Conservation (phyloP, 2,113 vertebrate genomes). For the Oxygymnocypris stewartii region DNA sequence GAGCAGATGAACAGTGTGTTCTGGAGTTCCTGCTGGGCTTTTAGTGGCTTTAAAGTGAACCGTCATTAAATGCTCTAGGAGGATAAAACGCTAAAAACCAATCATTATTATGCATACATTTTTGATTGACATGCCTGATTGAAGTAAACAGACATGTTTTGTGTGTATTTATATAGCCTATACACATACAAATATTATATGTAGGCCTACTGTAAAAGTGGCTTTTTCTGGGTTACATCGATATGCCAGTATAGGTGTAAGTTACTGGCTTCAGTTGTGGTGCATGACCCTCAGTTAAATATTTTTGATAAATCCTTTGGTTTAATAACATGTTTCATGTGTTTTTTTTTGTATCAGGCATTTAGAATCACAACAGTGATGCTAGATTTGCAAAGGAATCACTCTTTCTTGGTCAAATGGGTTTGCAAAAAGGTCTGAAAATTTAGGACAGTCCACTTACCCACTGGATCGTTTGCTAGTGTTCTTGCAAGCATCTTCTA, state of each 20-base stretch:
- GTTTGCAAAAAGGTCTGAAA: too few species aligned
- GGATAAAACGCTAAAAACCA: neutral
- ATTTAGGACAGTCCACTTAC: too few species aligned
- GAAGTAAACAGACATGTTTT: neutral
- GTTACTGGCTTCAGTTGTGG: too few species aligned
- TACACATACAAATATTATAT: neutral
- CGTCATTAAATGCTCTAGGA: constrained; percentile 56
- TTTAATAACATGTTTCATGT: too few species aligned
- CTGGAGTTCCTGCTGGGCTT: constrained; percentile 7
- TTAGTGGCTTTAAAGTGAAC: constrained; percentile 48
- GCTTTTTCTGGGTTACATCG: neutral
- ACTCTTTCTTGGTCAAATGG: too few species aligned
- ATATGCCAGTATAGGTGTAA: too few species aligned
- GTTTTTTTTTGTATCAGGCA: neutral
- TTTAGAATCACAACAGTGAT: too few species aligned
- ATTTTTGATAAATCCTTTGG: neutral
- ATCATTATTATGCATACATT: constrained; percentile 6
- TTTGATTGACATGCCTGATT: neutral
- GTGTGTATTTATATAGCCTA: neutral
- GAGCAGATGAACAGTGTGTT: neutral
- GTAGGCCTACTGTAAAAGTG: neutral
- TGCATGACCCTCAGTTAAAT: too few species aligned
- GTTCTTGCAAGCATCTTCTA: too few species aligned
- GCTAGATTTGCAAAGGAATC: too few species aligned
- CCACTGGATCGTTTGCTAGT: too few species aligned